Percentiles rank a stretch among this genome's conserved stretches.
Evolutionary conservation across 2,888 invertebrate genomes (phyloP).

Genomic region (Protodeltote pygarga): DNA sequence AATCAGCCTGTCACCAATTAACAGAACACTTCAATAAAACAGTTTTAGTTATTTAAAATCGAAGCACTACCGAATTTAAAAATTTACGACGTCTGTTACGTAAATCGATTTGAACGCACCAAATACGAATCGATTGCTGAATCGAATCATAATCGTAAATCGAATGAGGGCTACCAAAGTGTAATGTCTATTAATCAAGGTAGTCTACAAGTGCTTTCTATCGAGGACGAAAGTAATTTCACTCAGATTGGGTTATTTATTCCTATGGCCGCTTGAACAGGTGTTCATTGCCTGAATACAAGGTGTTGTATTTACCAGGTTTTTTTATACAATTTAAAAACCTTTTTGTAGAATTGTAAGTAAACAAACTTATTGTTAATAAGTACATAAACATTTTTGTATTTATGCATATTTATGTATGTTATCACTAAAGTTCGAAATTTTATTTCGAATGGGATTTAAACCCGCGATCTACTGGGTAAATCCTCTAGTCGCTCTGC

Average conservation of each 20-base stretch:
- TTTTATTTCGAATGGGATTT: too few species aligned
- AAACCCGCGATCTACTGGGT: too few species aligned
- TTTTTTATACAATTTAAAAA: not conserved
- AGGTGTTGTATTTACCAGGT: conserved; percentile 46
- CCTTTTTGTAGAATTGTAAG: too few species aligned
- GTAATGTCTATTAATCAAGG: conserved; percentile 44
- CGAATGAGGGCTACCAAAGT: conserved; percentile 70
- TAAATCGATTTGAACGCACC: conserved; percentile 47
- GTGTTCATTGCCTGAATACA: conserved; percentile 68
- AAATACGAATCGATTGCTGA: conserved; percentile 58
- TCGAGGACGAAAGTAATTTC: conserved; percentile 78
- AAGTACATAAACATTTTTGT: too few species aligned
- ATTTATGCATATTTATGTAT: too few species aligned
- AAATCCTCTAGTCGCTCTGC: too few species aligned
- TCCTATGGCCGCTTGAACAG: conserved; percentile 67
- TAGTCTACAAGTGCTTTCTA: conserved; percentile 68
- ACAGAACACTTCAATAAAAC: conserved; percentile 10
- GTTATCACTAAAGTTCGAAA: too few species aligned
- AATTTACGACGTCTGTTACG: conserved; percentile 55
- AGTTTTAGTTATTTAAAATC: conserved; percentile 22
- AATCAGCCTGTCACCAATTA: too few species aligned
- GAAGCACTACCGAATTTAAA: conserved; percentile 41
- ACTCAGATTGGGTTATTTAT: conserved; percentile 79
- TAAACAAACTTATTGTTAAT: too few species aligned
- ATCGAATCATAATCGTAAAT: conserved; percentile 69